Evolutionary conservation across 2,113 vertebrate genomes (phyloP).

Genomic region (Elaphurus davidianus): DNA sequence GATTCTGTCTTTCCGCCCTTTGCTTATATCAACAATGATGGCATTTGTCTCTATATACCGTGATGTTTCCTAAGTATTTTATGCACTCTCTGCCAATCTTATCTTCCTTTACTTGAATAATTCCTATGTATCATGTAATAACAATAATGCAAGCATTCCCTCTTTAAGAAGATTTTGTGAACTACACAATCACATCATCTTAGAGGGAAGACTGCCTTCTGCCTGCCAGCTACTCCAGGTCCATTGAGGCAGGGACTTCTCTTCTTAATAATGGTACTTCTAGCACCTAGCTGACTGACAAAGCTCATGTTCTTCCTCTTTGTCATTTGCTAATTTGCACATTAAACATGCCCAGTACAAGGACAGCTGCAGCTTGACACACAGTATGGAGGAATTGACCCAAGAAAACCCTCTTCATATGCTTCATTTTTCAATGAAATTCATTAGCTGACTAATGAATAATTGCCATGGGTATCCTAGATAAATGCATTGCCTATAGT

Average conservation of each 20-base stretch:
- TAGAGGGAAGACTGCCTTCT: not conserved
- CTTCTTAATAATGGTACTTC: not conserved
- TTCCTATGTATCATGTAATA: not conserved
- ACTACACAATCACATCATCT: not conserved
- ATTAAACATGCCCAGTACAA: not conserved
- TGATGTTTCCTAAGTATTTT: not conserved
- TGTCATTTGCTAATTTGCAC: not conserved
- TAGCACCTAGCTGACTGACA: not conserved
- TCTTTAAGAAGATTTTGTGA: not conserved
- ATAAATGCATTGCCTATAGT: not conserved
- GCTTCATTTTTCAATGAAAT: not conserved
- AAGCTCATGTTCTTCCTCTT: not conserved
- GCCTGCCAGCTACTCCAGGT: not conserved
- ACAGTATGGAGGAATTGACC: not conserved
- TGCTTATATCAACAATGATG: not conserved
- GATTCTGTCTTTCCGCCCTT: not conserved
- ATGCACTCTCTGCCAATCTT: not conserved
- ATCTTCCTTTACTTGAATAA: not conserved
- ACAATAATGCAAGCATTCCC: not conserved
- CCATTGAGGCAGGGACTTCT: not conserved
- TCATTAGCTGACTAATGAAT: not conserved
- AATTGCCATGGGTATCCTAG: not conserved
- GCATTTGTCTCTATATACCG: accelerated
- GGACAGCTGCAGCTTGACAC: not conserved
- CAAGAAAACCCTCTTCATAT: not conserved